Conservation (phyloP, 1,140 invertebrate species). For the Drosophila parvula region DNA sequence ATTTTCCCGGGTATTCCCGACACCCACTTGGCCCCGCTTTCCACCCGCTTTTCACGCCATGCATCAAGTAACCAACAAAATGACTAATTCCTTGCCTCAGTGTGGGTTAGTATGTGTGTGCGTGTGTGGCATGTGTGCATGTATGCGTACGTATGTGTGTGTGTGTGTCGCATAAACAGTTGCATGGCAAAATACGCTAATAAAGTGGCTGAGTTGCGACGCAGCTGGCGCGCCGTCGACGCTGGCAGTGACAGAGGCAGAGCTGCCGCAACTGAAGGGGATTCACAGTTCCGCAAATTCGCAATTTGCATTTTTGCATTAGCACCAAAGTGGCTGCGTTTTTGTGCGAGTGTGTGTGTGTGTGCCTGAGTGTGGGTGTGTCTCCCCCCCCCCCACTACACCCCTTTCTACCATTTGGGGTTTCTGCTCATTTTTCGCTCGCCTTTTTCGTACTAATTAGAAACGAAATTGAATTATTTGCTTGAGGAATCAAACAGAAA, state of each 20-base stretch:
- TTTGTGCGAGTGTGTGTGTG: conserved; percentile 52
- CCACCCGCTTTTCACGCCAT: conserved; percentile 33
- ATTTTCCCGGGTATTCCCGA: not conserved
- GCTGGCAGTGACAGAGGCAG: conserved; percentile 16
- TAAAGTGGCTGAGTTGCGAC: conserved; percentile 76
- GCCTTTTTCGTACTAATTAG: conserved; percentile 76
- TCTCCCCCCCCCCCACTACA: not conserved
- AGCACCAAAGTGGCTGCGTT: conserved; percentile 78
- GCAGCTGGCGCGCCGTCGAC: conserved; percentile 17
- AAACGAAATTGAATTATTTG: conserved; percentile 82
- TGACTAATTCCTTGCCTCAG: conserved; percentile 70
- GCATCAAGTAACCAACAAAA: conserved; percentile 82
- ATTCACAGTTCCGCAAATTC: conserved; percentile 38
- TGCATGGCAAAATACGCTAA: conserved; percentile 81
- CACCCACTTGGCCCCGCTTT: not conserved
- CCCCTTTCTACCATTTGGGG: conserved; percentile 11
- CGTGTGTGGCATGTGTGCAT: not conserved
- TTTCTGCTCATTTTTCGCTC: conserved; percentile 49
- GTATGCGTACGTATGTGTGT: conserved; percentile 35
- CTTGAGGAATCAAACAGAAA: conserved; percentile 75
- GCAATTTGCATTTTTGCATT: conserved; percentile 71
- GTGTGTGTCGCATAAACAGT: conserved; percentile 76
- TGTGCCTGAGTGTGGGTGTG: conserved; percentile 5
- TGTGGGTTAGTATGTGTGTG: conserved; percentile 32
- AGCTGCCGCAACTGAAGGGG: conserved; percentile 28